Evolutionary conservation across 2,113 vertebrate species (phyloP).

Genomic region (Promerops cafer): DNA sequence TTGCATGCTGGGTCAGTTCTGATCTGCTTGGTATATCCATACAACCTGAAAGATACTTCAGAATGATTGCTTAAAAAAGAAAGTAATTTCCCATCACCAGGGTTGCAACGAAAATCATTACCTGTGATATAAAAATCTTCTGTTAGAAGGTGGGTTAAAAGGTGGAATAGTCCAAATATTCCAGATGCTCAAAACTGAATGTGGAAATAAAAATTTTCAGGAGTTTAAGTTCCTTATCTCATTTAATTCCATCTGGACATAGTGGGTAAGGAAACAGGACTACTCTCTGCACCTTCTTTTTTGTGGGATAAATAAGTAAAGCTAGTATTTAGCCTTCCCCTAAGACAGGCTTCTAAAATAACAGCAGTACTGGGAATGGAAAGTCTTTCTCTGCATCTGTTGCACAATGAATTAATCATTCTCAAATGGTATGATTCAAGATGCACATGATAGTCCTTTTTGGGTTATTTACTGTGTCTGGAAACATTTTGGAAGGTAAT

Average conservation of each 20-base stretch:
- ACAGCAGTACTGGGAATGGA: neutral
- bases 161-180: neutral
- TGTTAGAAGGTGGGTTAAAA: neutral
- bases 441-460: neutral
- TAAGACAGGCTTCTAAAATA: neutral
- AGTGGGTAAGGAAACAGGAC: neutral
- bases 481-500: neutral
- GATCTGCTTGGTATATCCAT: neutral
- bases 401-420: neutral
- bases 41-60: neutral
- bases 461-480: neutral
- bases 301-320: neutral
- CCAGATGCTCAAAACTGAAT: neutral
- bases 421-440: neutral
- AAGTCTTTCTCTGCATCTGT: neutral
- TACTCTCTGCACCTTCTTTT: neutral
- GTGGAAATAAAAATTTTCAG: neutral
- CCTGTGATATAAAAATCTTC: neutral
- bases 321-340: neutral
- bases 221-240: neutral
- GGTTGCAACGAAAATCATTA: neutral
- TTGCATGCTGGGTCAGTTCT: neutral
- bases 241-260: neutral
- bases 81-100: neutral
- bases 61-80: neutral